Conservation (phyloP, 2,888 invertebrate genomes). For the Pammene fasciana region DNA sequence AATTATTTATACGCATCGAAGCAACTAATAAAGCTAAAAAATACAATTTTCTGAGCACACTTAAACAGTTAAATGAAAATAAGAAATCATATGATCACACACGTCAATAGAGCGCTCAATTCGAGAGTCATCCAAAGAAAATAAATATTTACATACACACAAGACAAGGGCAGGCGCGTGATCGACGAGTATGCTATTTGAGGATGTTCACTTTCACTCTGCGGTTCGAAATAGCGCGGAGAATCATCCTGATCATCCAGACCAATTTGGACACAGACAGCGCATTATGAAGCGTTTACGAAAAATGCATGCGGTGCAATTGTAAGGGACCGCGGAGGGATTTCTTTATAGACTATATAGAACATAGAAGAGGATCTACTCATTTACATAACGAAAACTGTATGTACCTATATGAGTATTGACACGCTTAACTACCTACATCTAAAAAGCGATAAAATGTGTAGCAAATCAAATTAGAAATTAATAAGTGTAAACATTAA, state of each 20-base stretch:
- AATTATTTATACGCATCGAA: no score
- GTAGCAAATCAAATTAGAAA: conserved; percentile 4
- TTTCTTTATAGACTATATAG: no score
- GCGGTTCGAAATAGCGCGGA: conserved; percentile 27
- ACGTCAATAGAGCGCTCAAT: conserved; percentile 12
- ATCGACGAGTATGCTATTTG: conserved; percentile 29
- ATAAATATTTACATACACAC: conserved; percentile 24
- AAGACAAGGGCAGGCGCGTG: conserved; percentile 23
- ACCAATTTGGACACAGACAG: not conserved
- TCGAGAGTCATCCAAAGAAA: conserved; percentile 19
- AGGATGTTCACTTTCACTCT: conserved; percentile 31
- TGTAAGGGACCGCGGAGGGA: no score
- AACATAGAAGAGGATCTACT: no score
- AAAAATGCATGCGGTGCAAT: no score
- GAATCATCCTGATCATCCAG: conserved; percentile 22
- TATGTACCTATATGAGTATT: not conserved
- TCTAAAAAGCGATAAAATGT: not conserved
- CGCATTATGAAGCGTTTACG: no score
- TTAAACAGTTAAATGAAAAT: not conserved
- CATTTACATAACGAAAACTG: not conserved
- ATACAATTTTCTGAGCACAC: no score
- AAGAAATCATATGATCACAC: conserved; percentile 16
- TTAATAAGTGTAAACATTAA: conserved; percentile 17
- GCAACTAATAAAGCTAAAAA: no score
- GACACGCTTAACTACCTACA: not conserved